Conservation (phyloP, 53 echinoderm and acorn worm genomes). For the Zoroaster sp. region DNA sequence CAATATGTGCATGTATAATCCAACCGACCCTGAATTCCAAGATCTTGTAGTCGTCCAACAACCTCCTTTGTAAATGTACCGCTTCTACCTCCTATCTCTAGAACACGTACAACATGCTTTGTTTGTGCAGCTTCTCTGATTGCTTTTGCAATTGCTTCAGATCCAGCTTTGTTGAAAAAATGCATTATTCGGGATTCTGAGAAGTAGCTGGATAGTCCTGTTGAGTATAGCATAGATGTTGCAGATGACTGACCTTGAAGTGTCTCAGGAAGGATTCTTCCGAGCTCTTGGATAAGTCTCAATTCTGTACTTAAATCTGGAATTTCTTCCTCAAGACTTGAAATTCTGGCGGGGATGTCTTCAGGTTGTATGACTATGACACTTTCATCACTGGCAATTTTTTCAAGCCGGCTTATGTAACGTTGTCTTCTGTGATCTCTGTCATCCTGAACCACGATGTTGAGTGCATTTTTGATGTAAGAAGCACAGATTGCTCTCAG, state of each 20-base stretch:
- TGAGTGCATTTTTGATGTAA: constrained; percentile 75
- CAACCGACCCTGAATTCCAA: constrained; percentile 64
- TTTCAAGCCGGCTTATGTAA: neutral
- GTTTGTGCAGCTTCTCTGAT: constrained; percentile 62
- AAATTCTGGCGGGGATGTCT: constrained; percentile 53
- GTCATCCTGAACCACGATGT: constrained; percentile 59
- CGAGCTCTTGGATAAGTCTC: constrained; percentile 63
- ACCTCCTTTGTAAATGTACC: constrained; percentile 76
- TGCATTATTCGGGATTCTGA: constrained; percentile 71
- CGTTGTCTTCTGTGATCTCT: constrained; percentile 24
- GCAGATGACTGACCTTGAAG: constrained; percentile 65
- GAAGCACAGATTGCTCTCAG: constrained; percentile 59
- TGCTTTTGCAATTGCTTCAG: constrained; percentile 64
- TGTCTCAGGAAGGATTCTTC: constrained; percentile 68
- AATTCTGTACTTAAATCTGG: constrained; percentile 70
- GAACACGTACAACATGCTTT: constrained; percentile 73
- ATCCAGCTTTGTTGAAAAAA: constrained; percentile 69
- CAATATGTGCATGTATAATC: constrained; percentile 80
- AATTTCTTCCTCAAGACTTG: constrained; percentile 32
- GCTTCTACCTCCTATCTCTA: constrained; percentile 81
- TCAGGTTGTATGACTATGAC: constrained; percentile 52
- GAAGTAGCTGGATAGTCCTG: constrained; percentile 68
- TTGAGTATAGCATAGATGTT: constrained; percentile 65
- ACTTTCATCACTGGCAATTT: neutral
- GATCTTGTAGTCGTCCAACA: constrained; percentile 62